Evolutionary conservation across 2,888 invertebrate species (phyloP).

Genomic region (Scaptomyza reducta): DNA sequence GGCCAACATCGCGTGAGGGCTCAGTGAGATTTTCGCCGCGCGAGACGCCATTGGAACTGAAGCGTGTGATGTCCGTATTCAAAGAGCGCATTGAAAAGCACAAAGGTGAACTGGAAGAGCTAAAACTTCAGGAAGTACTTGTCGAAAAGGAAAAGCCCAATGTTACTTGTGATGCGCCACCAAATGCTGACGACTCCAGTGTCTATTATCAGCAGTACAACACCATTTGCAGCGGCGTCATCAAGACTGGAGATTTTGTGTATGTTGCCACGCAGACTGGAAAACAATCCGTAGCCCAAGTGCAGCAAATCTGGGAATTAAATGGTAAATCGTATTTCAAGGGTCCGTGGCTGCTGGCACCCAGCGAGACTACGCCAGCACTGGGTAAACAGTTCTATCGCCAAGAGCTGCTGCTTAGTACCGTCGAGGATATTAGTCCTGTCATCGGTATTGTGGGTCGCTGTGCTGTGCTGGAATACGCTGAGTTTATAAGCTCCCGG

Average conservation of each 20-base stretch:
- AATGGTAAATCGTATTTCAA: slow-evolving; percentile 96
- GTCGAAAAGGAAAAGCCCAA: slow-evolving; percentile 95
- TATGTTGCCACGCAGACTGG: slow-evolving; percentile 96
- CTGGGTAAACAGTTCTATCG: slow-evolving; percentile 93
- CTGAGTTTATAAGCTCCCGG: slow-evolving; percentile 94
- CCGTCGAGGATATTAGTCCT: slow-evolving; percentile 95
- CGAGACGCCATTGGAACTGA: slow-evolving; percentile 91
- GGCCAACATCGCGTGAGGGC: slow-evolving; percentile 87
- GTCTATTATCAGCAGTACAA: slow-evolving; percentile 97
- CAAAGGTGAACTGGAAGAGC: slow-evolving; percentile 93
- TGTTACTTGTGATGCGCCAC: slow-evolving; percentile 88
- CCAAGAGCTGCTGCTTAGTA: slow-evolving; percentile 96
- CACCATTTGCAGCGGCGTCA: slow-evolving; percentile 91
- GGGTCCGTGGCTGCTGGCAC: slow-evolving; percentile 96
- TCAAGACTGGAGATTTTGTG: slow-evolving; percentile 96
- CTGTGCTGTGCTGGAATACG: slow-evolving; percentile 95
- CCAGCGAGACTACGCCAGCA: slow-evolving; percentile 93
- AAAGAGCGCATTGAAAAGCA: slow-evolving; percentile 95
- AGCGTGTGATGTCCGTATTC: slow-evolving; percentile 96
- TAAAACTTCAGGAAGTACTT: slow-evolving; percentile 92
- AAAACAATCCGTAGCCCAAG: slow-evolving; percentile 95
- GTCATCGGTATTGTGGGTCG: slow-evolving; percentile 95
- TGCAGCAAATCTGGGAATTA: slow-evolving; percentile 97
- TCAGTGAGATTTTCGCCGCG: slow-evolving; percentile 88
- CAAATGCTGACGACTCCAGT: slow-evolving; percentile 90